These are phyloP conservation scores for Thalassaphorura encarpata DNA, from an alignment of 1,140 invertebrate genomes.

Conservation along the genomic window DNA sequence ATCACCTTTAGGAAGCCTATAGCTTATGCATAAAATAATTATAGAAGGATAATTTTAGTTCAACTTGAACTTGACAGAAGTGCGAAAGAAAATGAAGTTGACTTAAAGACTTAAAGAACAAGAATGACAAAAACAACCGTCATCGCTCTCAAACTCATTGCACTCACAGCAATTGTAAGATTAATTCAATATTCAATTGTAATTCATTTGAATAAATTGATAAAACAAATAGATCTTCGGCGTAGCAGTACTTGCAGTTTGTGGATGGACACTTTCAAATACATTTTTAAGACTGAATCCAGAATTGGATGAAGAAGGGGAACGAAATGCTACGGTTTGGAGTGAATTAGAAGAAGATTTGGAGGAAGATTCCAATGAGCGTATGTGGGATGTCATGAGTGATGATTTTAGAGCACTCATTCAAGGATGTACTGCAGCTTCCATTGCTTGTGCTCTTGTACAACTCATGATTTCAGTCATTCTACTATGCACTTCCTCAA, in stretches of 20 bases:
- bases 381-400: not conserved
- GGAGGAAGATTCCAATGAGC: not conserved
- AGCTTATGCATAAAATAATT: too few relatives aligned
- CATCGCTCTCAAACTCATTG: not conserved
- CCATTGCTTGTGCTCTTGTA: not conserved
- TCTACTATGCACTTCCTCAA: not conserved
- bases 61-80: too few relatives aligned
- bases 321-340: not conserved
- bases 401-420: not conserved
- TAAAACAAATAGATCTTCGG: not conserved
- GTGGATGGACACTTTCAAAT: not conserved
- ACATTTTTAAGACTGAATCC: not conserved
- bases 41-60: too few relatives aligned
- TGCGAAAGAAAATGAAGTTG: too few relatives aligned
- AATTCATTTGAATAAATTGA: not conserved
- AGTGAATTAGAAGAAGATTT: not conserved
- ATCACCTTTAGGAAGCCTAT: too few relatives aligned
- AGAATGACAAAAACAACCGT: not conserved
- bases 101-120: not conserved
- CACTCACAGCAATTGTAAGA: not conserved
- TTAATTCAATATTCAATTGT: not conserved
- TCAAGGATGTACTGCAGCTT: not conserved
- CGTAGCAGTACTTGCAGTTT: not conserved
- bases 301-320: not conserved
- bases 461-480: not conserved